Evolutionary conservation across 37 sponge, comb jelly and placozoan species (phyloP).

Genomic region (Corticium candelabrum): DNA sequence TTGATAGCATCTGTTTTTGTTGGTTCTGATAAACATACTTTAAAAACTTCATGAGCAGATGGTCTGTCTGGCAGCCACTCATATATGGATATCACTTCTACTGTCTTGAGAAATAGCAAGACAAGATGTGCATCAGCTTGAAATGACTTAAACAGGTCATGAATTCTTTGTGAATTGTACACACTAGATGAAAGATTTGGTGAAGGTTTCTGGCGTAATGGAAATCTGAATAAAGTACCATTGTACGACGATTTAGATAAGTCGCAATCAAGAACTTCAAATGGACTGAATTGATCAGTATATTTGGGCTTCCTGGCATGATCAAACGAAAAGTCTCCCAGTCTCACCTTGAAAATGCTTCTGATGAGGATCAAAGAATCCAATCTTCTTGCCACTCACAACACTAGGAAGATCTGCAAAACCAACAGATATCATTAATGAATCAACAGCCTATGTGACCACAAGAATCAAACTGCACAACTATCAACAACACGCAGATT

Average conservation of each 20-base stretch:
- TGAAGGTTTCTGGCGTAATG: slow-evolving; percentile 33
- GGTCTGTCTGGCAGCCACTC: neutral
- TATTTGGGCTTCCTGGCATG: neutral
- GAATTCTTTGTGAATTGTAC: neutral
- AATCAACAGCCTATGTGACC: neutral
- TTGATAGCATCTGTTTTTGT: neutral
- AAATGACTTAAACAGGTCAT: neutral
- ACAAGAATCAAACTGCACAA: neutral
- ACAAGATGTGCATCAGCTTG: neutral
- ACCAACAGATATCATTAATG: neutral
- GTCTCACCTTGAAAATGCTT: slow-evolving; percentile 47
- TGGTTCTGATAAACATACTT: neutral
- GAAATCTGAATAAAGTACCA: slow-evolving; percentile 60
- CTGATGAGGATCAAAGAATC: slow-evolving; percentile 75
- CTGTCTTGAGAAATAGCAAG: neutral
- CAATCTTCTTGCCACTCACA: slow-evolving; percentile 43
- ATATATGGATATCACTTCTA: neutral
- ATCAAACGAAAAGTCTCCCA: slow-evolving; percentile 3
- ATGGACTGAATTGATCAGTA: neutral
- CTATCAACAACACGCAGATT: no score
- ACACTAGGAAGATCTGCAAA: slow-evolving; percentile 77
- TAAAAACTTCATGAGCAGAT: neutral
- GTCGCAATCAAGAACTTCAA: neutral
- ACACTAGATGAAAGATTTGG: neutral
- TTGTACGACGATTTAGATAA: neutral